A percentile compares a stretch with the other conserved stretches of the same genome.
Evolutionary conservation across 2,113 vertebrate species (phyloP).

Genomic region (Rhinoptilus africanus): DNA sequence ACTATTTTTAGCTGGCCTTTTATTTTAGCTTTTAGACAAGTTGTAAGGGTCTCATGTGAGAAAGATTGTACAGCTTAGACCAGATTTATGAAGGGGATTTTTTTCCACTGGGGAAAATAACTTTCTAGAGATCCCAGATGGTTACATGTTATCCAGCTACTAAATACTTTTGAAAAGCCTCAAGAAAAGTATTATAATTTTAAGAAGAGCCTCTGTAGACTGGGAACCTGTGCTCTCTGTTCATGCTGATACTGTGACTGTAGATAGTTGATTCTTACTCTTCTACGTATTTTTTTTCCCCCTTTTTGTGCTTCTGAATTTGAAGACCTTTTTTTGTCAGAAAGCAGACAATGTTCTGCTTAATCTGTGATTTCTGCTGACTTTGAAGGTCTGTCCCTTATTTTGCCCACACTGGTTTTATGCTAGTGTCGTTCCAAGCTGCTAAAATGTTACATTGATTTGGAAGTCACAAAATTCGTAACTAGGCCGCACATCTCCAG

Average conservation of each 20-base stretch:
- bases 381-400: neutral
- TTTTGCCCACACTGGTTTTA: neutral
- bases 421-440: neutral
- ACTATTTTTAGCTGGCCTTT: conserved; percentile 7
- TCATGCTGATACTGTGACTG: neutral
- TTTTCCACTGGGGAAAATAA: neutral
- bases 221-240: neutral
- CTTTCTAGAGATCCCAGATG: neutral
- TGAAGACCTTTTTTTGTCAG: neutral
- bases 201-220: neutral
- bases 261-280: neutral
- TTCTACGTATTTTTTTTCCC: accelerated
- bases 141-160: neutral
- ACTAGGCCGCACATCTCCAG: neutral
- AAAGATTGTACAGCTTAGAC: neutral
- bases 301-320: neutral
- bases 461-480: neutral
- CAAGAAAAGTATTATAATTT: neutral
- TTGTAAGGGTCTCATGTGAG: neutral
- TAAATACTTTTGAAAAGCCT: neutral
- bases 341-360: neutral
- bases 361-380: neutral
- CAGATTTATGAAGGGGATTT: conserved; percentile 15
- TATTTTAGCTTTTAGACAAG: conserved; percentile 14
- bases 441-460: neutral